A percentile compares a stretch with the other conserved stretches of the same genome.
phyloP scores from a whole-genome alignment of 2,888 invertebrate species.

The Lumbricus terrestris region DNA sequence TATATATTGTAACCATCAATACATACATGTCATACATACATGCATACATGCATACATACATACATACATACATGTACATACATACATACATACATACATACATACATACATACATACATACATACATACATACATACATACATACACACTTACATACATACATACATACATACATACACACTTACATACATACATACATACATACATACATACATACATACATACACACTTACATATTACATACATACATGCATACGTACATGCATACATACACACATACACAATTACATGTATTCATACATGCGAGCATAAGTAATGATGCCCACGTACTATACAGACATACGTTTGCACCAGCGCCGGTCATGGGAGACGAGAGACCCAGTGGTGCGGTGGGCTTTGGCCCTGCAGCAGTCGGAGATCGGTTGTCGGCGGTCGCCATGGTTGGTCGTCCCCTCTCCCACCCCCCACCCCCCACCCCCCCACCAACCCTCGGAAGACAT shows the following conservation, averaged over 20 bases:
- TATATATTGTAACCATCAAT: no score
- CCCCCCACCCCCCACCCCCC: no score
- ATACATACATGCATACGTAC: no score
- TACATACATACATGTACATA: not conserved
- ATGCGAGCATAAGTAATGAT: not conserved
- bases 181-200: not conserved
- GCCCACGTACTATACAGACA: no score
- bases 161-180: not conserved
- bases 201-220: not conserved
- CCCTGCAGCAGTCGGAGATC: no score
- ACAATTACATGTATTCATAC: not conserved
- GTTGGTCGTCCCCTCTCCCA: no score
- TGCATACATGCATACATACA: not conserved
- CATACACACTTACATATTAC: not conserved
- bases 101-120: not conserved
- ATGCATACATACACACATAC: not conserved
- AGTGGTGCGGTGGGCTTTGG: not conserved
- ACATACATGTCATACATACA: not conserved
- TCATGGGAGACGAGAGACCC: no score
- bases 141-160: not conserved
- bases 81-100: not conserved
- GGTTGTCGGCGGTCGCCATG: no score
- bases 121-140: no score
- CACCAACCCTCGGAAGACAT: no score
- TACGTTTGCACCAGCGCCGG: no score